Base-by-base conservation (phyloP, 2,888 invertebrate genomes). In the Lacanobia wlatinum region DNA sequence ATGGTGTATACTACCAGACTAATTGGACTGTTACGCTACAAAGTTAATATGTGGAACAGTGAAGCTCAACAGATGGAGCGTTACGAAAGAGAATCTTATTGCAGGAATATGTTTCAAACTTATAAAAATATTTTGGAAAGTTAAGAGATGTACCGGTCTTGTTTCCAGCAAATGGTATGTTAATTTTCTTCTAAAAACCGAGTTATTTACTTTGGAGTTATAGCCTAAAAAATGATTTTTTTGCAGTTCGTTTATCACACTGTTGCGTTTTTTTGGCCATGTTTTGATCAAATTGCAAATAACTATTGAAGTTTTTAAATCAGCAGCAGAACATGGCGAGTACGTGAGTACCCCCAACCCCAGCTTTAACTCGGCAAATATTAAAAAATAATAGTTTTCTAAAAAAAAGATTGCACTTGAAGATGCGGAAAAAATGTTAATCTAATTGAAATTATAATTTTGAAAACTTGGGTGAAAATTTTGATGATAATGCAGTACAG, bases 241-340 rank as follows among this genome's bases (percentile, higher is more conserved):
- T 66, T 66, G 16, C 43, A 73, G 75, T 56, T 75, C 0, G n/a
- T 75, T 1, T 73, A 28, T 67, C 67, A 73, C 21, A 46, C 76
- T 10, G 21, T 73, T 8, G 46, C 23, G 12, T 73, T 76, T 7
- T 73, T 73, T 53, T 67, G 58, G 58, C 28, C 59, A 73, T 28
- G 56, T 40, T 59, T 53, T 73, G 16, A 76, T 76, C 0, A 76
- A 73, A 76, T 40, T 76, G n/a, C 76, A 73, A 73, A 67, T n/a
- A 38, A 67, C 67, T 10, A 76, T 73, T 50, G 73, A 67, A 67
- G 0, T n/a, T 10, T 59, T 66, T 38, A 59, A 73, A 53, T 14
- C 38, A 23, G 76, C 56, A 18, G 38, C 10, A 46, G 12, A 4
- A 1, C 10, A 53, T 21, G 23, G 18, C 10, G 67, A 73, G 0